These are phyloP conservation scores for Salpingus planirostris DNA, from an alignment of 2,888 invertebrate species.

Conservation along the genomic window DNA sequence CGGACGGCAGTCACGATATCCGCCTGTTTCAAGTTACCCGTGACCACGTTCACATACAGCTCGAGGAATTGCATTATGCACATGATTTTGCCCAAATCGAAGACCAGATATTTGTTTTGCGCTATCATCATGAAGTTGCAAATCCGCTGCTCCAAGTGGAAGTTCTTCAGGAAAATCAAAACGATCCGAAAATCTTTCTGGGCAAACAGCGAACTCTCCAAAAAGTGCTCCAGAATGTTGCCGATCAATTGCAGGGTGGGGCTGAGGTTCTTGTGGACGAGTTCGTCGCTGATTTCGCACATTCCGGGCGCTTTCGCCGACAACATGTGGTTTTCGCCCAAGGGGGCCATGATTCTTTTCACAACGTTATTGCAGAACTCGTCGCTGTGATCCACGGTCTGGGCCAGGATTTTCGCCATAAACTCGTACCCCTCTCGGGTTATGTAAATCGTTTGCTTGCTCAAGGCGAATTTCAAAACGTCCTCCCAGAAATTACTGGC, in stretches of 20 bases:
- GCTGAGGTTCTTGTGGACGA: constrained; percentile 39
- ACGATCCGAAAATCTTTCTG: constrained; percentile 33
- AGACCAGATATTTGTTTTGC: constrained; percentile 42
- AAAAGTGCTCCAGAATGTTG: constrained; percentile 42
- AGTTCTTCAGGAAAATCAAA: constrained; percentile 35
- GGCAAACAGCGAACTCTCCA: constrained; percentile 37
- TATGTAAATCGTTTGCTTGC: constrained; percentile 63
- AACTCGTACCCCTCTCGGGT: constrained; percentile 60
- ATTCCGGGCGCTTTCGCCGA: constrained; percentile 34
- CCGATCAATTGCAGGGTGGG: constrained; percentile 51
- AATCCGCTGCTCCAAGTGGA: constrained; percentile 38
- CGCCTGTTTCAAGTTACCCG: constrained; percentile 35
- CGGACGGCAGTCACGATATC: constrained; percentile 36
- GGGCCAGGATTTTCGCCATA: constrained; percentile 51
- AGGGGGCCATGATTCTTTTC: constrained; percentile 47
- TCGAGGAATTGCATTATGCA: constrained; percentile 15
- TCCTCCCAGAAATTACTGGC: constrained; percentile 55
- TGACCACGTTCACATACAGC: constrained; percentile 22
- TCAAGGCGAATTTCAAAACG: constrained; percentile 53
- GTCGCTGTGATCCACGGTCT: constrained; percentile 45
- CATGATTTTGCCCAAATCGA: constrained; percentile 43
- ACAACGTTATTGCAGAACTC: constrained; percentile 42
- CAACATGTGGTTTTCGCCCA: constrained; percentile 24
- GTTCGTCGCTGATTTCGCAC: neutral
- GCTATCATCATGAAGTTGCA: constrained; percentile 40